Evolutionary conservation across 2,888 invertebrate species (phyloP).

Genomic region (Oscheius sp.): DNA sequence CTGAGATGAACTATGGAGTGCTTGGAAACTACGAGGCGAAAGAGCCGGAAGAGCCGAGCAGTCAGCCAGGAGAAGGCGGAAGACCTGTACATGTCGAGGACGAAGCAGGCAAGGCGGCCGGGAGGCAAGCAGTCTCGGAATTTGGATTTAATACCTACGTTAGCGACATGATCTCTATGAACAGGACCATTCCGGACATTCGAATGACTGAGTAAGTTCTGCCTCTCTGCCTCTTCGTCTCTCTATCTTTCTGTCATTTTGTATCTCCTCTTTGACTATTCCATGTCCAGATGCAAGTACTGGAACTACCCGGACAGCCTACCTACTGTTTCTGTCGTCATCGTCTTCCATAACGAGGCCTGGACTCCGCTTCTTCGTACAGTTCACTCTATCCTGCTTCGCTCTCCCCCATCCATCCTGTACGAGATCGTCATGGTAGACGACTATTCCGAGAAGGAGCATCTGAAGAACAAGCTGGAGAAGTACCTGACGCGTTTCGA

Average conservation of each 20-base stretch:
- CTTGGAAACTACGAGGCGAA: conserved; percentile 86
- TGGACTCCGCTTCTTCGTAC: conserved; percentile 91
- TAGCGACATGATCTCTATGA: conserved; percentile 93
- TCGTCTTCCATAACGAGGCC: conserved; percentile 90
- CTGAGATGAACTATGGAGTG: conserved; percentile 73
- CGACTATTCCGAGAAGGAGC: conserved; percentile 78
- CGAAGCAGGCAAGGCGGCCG: conserved; percentile 82
- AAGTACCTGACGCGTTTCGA: conserved; percentile 85
- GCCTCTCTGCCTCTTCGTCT: background rate
- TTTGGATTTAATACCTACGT: conserved; percentile 94
- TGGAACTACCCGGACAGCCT: conserved; percentile 93
- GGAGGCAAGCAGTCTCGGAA: conserved; percentile 88
- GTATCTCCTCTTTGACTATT: background rate
- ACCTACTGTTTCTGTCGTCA: conserved; percentile 90
- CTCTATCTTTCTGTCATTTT: background rate
- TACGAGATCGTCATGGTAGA: conserved; percentile 77
- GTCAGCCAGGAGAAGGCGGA: conserved; percentile 78
- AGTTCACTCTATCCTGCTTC: conserved; percentile 82
- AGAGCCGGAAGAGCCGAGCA: conserved; percentile 77
- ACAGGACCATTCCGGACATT: conserved; percentile 89
- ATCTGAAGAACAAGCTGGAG: conserved; percentile 86
- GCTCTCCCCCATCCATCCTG: conserved; percentile 75
- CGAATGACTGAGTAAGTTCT: conserved; percentile 83
- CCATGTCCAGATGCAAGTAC: conserved; percentile 82
- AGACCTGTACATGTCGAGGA: conserved; percentile 75